Base-by-base conservation (phyloP, 2,797 vertebrate genomes). In the Ispidina picta region DNA sequence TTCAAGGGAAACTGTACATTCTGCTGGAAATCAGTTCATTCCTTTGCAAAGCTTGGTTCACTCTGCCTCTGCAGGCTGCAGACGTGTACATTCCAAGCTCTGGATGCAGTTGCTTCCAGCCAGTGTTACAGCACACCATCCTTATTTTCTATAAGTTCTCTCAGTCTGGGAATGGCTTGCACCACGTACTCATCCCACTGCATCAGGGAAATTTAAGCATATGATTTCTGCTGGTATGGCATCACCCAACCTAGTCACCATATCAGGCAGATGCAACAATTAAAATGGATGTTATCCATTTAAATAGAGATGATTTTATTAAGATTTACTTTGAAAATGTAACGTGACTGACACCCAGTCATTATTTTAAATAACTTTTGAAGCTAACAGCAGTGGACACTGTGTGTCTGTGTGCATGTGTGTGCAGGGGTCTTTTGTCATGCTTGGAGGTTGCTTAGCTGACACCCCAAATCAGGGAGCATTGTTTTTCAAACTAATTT, bases 401-500 rank as follows among this genome's bases (percentile, higher is more conserved):
- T 49, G 1, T 43, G 1, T 81, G 12, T 87, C 25, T 55, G 5
- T 23, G 8, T 37, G 26, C 16, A 21, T 28, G 9, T 69, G 29
- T 65, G 64, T 79, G 69, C 59, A 83, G 75, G 60, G 74, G 41
- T 81, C 84, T 94, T 88, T 80, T 95, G 60, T 85, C 90, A 88
- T 76, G 91, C 75, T 91, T 55, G 86, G 74, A 92, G 88, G 69
- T 78, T 88, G 86, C 80, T 93, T 83, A 69, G 92, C 81, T 89
- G 41, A 93, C 83, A 89, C 92, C 97, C 95, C 95, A 95, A 95
- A 96, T 95, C 90, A 95, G 95, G 55, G 83, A 96, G 83, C 94
- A 92, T 93, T 97, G 96, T 97, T 98, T 98, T 97, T 97, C 90
- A 80, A 96, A 96, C 92, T 97, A 97, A 98, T 98, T 98, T 97